Conservation (phyloP, 1,140 invertebrate genomes). For the Lordiphosa clarofinis region DNA sequence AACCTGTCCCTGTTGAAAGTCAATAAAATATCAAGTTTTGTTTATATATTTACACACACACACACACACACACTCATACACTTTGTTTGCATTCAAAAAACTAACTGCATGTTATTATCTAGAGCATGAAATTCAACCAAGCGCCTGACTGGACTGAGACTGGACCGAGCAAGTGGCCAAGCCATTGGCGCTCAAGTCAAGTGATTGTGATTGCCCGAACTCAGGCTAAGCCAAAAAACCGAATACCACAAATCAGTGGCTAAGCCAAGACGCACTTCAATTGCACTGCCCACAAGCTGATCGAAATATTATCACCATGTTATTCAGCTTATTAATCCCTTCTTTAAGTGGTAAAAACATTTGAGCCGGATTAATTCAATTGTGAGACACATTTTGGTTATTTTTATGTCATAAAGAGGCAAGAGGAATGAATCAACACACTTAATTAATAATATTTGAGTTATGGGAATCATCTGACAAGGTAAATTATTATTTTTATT, state of each 20-base stretch:
- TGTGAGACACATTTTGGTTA: no score
- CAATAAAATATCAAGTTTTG: slow-evolving; percentile 72
- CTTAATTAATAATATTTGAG: no score
- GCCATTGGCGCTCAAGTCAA: slow-evolving; percentile 37
- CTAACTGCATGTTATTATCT: slow-evolving; percentile 64
- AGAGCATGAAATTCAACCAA: slow-evolving; percentile 70
- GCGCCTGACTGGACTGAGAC: slow-evolving; percentile 36
- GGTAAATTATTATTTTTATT: no score
- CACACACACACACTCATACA: no score
- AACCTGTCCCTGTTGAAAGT: slow-evolving; percentile 49
- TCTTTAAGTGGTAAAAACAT: no score
- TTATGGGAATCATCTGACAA: no score
- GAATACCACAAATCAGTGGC: background rate
- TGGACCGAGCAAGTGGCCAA: slow-evolving; percentile 45
- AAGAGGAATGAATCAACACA: no score
- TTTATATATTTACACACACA: slow-evolving; percentile 13
- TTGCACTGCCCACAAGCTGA: slow-evolving; percentile 19
- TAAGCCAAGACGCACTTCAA: slow-evolving; percentile 22
- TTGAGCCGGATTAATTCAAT: no score
- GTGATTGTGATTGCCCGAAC: slow-evolving; percentile 28
- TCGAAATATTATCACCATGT: no score
- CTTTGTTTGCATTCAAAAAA: slow-evolving; percentile 25
- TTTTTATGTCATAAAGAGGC: no score
- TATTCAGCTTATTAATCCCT: no score
- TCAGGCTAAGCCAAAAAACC: slow-evolving; percentile 20